These are phyloP conservation scores for Amphipyra berbera DNA, from an alignment of 2,888 invertebrate genomes.

Conservation along the genomic window DNA sequence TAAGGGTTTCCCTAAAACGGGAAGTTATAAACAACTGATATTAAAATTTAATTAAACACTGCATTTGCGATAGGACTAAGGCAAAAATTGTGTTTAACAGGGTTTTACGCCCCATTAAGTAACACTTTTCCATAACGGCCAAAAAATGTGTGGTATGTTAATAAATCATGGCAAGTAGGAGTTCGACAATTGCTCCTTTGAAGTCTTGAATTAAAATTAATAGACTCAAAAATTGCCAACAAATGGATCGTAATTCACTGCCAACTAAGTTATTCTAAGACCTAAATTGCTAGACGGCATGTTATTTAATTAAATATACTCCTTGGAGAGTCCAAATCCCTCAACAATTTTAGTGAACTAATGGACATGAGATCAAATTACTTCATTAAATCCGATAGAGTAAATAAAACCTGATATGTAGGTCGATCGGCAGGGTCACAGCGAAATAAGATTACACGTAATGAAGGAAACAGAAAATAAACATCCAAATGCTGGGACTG, in stretches of 20 bases:
- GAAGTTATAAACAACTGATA: conserved; percentile 5
- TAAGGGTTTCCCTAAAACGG: conserved; percentile 7
- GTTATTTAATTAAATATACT: not conserved
- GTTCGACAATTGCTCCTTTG: no score
- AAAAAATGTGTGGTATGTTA: no score
- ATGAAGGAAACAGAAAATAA: conserved; percentile 34
- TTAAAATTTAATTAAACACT: conserved; percentile 11
- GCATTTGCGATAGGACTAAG: not conserved
- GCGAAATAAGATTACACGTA: conserved; percentile 41
- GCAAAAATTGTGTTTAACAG: not conserved
- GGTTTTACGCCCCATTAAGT: not conserved
- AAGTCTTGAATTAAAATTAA: no score
- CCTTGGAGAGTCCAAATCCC: not conserved
- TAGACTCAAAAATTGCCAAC: no score
- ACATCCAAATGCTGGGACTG: conserved; percentile 18
- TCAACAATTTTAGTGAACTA: conserved; percentile 15
- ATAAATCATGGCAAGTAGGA: no score
- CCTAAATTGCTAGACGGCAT: no score
- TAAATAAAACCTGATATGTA: conserved; percentile 16
- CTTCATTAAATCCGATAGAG: conserved; percentile 28
- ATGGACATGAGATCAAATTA: conserved; percentile 24
- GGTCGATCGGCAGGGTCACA: conserved; percentile 17
- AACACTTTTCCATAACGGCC: no score
- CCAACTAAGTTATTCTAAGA: no score
- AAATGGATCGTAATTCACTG: no score